phyloP scores from a whole-genome alignment of 2,888 invertebrate species.

The Himalopsyche kuldschensis region DNA sequence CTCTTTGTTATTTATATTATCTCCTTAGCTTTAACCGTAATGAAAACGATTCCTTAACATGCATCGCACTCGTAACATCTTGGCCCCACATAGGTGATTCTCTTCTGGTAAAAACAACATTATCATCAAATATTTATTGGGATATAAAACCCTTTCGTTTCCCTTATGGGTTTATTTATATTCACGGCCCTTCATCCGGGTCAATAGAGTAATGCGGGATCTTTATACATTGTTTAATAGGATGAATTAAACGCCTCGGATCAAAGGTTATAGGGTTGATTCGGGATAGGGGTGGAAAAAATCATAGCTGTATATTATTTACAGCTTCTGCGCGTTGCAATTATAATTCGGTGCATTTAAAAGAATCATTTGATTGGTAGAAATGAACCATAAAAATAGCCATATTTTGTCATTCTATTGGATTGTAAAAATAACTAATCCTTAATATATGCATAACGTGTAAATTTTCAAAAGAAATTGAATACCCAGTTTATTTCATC shows the following conservation, averaged over 20 bases:
- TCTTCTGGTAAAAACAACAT: neutral
- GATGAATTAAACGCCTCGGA: neutral
- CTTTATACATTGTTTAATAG: constrained; percentile 1
- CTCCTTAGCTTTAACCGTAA: neutral
- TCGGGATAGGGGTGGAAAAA: neutral
- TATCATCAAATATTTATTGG: neutral
- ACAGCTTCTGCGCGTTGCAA: neutral
- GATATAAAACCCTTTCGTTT: neutral
- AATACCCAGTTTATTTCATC: no score
- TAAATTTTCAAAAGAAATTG: no score
- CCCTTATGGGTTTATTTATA: neutral
- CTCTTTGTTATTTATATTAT: neutral
- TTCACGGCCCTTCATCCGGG: neutral
- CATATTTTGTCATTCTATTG: no score
- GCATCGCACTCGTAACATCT: neutral
- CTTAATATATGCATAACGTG: no score
- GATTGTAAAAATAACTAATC: no score
- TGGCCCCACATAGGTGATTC: neutral
- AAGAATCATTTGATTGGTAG: no score
- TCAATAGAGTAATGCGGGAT: neutral
- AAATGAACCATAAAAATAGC: no score
- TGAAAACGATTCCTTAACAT: neutral
- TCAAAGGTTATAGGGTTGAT: neutral
- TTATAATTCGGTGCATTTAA: no score
- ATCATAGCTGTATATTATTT: neutral